Conservation (phyloP, 2,113 vertebrate species). For the Tauraco erythrolophus region DNA sequence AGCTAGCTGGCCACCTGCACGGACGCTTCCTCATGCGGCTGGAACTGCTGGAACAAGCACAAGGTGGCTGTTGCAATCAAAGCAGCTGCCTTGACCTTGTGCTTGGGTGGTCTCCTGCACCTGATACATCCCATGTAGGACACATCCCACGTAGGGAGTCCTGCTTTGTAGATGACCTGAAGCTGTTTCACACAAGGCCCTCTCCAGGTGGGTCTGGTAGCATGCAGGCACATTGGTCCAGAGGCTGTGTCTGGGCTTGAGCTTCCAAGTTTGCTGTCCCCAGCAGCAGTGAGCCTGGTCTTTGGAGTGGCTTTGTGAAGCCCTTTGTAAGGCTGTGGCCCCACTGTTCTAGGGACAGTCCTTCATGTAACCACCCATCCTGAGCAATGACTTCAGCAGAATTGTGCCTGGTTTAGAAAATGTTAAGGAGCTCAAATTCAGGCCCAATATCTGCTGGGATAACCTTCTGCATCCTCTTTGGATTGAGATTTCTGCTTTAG, state of each 20-base stretch:
- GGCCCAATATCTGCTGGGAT: not conserved
- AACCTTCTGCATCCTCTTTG: not conserved
- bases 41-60: not conserved
- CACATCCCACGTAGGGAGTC: not conserved
- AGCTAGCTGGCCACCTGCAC: not conserved
- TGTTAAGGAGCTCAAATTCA: not conserved
- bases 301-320: not conserved
- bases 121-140: too few relatives aligned
- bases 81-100: not conserved
- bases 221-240: not conserved
- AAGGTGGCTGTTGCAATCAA: not conserved
- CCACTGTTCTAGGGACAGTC: not conserved
- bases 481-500: not conserved
- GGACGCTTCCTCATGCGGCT: accelerated
- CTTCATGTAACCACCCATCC: not conserved
- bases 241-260: not conserved
- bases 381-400: not conserved
- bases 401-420: not conserved
- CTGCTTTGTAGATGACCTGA: not conserved
- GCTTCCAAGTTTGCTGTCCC: not conserved
- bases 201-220: not conserved
- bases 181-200: not conserved
- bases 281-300: not conserved
- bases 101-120: not conserved
- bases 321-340: not conserved